A percentile compares a stretch with the other conserved stretches of the same genome.
Conservation (phyloP, 2,797 vertebrate species). For the Distichodus sexfasciatus region DNA sequence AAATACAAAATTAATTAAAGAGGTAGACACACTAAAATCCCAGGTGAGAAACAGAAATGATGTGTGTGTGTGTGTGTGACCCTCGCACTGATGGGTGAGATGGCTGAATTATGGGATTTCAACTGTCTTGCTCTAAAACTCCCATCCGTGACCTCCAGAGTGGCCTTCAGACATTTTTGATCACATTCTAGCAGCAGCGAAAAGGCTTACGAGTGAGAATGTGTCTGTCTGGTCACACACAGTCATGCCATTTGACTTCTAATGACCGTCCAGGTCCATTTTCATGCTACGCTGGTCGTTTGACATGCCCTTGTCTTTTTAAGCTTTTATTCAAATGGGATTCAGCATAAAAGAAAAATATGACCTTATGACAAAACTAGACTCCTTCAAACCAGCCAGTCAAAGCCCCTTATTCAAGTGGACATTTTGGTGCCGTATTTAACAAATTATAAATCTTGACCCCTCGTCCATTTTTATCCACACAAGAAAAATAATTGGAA, state of each 20-base stretch:
- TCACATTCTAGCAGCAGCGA: neutral
- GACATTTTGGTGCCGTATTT: too few species aligned
- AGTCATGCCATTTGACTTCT: neutral
- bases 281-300: slow-evolving; percentile 8
- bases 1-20: neutral
- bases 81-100: neutral
- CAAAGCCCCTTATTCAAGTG: too few species aligned
- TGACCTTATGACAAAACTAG: neutral
- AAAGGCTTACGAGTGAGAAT: neutral
- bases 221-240: neutral
- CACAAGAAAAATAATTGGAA: too few species aligned
- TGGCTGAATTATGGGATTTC: slow-evolving; percentile 5
- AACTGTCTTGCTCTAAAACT: neutral
- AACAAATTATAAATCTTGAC: too few species aligned
- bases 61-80: neutral
- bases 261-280: slow-evolving; percentile 13
- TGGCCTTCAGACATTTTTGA: neutral
- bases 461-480: too few species aligned
- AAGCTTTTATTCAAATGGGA: neutral
- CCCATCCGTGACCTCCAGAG: neutral
- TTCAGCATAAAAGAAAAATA: slow-evolving; percentile 7
- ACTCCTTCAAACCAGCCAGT: neutral
- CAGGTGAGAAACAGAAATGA: neutral
- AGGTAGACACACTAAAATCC: neutral
- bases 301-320: neutral